phyloP scores from a whole-genome alignment of 2,113 vertebrate genomes.

The Barbus barbus region DNA sequence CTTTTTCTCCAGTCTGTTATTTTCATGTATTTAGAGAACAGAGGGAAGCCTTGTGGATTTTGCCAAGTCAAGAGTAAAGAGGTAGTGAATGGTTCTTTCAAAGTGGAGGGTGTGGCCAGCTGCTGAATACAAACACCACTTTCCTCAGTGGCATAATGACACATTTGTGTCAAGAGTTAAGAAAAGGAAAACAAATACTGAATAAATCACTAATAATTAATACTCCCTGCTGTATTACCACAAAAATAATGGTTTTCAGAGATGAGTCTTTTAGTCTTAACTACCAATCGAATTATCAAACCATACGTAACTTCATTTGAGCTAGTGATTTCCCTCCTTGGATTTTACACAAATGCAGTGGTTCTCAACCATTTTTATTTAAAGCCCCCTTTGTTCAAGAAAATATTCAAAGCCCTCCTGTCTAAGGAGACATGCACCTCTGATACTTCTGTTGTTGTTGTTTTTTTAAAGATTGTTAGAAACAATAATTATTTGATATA shows the following conservation, averaged over 20 bases:
- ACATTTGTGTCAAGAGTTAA: not conserved
- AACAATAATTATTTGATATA: no score
- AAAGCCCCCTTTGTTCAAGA: not conserved
- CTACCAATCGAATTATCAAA: not conserved
- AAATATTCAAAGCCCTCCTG: not conserved
- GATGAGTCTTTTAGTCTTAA: slow-evolving; percentile 3
- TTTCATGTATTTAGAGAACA: not conserved
- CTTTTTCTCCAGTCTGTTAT: not conserved
- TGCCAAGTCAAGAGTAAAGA: not conserved
- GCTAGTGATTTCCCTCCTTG: not conserved
- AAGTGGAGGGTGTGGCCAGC: not conserved
- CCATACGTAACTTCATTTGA: not conserved
- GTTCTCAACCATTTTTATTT: not conserved
- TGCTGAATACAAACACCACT: not conserved
- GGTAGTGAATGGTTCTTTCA: slow-evolving; percentile 20
- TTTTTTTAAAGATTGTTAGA: no score
- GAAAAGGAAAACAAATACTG: no score
- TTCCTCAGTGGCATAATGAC: not conserved
- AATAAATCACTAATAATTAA: no score
- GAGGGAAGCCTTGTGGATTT: not conserved
- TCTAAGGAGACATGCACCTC: not conserved
- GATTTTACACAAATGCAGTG: not conserved
- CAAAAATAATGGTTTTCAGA: not conserved
- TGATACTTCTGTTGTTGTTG: no score
- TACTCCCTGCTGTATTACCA: not conserved